These are phyloP conservation scores for Crioceris asparagi DNA, from an alignment of 2,888 invertebrate species.

Conservation along the genomic window DNA sequence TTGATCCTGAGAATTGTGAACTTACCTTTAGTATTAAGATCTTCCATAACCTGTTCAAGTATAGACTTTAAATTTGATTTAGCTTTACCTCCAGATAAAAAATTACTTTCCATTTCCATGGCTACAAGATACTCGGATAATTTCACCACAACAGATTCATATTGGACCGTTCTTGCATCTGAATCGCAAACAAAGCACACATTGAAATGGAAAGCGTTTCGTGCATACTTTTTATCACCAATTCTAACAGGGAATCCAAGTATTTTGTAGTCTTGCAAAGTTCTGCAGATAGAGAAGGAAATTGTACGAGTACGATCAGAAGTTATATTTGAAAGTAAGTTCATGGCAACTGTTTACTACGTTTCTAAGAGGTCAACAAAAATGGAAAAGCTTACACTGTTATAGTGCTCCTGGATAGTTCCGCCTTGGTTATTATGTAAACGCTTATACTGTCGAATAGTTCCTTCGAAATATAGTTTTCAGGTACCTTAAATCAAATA, in stretches of 20 bases:
- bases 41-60: conserved; percentile 65
- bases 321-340: background rate
- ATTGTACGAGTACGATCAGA: background rate
- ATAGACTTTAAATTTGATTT: conserved; percentile 58
- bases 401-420: conserved; percentile 79
- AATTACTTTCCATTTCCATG: conserved; percentile 77
- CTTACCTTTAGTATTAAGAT: conserved; percentile 60
- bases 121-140: conserved; percentile 84
- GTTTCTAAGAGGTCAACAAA: background rate
- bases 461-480: conserved; percentile 84
- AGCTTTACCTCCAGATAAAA: conserved; percentile 64
- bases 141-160: conserved; percentile 90
- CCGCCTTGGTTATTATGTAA: conserved; percentile 91
- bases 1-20: too few species aligned
- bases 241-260: conserved; percentile 88
- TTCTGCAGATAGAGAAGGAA: conserved; percentile 47
- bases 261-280: conserved; percentile 70
- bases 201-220: conserved; percentile 94
- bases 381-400: conserved; percentile 75
- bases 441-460: conserved; percentile 88
- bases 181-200: conserved; percentile 89
- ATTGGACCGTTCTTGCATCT: conserved; percentile 80
- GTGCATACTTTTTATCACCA: conserved; percentile 75
- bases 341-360: background rate
- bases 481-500: conserved; percentile 58